Percentiles rank a stretch among this genome's conserved stretches.
Conservation (phyloP, 2,888 invertebrate genomes). For the Temnothorax rugatulus region DNA sequence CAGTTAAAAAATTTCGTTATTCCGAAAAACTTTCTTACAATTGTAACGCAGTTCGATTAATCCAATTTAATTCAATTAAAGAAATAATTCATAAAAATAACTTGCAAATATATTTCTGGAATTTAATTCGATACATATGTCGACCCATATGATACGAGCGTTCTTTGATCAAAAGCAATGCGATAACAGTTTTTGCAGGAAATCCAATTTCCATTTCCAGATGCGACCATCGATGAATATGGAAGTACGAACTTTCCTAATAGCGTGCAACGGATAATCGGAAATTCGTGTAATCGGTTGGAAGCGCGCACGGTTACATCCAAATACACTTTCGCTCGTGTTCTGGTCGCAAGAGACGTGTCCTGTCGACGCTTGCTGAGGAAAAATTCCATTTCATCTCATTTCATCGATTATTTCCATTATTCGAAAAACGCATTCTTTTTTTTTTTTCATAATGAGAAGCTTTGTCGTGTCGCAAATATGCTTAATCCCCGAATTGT, state of each 20-base stretch:
- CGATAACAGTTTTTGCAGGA: conserved; percentile 47
- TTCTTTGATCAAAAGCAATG: conserved; percentile 47
- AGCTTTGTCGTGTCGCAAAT: conserved; percentile 23
- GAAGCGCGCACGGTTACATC: conserved; percentile 35
- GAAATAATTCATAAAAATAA: not conserved
- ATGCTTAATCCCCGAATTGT: conserved; percentile 38
- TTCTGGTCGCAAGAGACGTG: conserved; percentile 19
- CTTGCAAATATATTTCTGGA: not conserved
- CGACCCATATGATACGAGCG: not conserved
- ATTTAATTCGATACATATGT: conserved; percentile 18
- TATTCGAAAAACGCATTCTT: not conserved
- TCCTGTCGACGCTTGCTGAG: not conserved
- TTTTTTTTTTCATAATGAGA: conserved; percentile 6
- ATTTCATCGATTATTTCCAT: conserved; percentile 20
- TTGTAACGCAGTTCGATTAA: not conserved
- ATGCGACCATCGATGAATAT: conserved; percentile 64
- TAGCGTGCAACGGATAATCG: conserved; percentile 45
- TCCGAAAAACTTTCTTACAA: not conserved
- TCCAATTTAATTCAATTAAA: conserved; percentile 14
- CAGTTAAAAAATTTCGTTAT: not conserved
- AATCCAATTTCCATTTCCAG: conserved; percentile 57
- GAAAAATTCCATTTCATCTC: conserved; percentile 2
- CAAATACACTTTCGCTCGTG: conserved; percentile 47
- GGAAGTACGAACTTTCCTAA: conserved; percentile 65
- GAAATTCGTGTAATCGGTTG: conserved; percentile 67